Evolutionary conservation across 2,113 vertebrate genomes (phyloP), one percentile per base, ranked within the genome.

Genomic region (Macrotus californicus): DNA sequence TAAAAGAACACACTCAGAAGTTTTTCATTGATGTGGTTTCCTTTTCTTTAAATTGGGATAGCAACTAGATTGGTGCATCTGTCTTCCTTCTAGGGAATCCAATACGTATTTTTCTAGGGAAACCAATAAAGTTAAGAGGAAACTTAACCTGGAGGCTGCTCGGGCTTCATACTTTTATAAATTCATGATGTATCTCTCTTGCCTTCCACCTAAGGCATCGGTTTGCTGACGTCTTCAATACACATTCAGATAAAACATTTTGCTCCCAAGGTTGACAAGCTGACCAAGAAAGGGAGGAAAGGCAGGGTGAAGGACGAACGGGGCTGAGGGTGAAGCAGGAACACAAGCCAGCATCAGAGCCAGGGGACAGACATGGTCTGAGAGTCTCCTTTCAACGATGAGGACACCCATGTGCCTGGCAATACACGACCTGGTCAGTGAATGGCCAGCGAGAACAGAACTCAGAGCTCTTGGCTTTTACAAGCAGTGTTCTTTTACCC

Each of bases 101-200:
- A 94, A 59, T 70, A 92, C 79, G 26, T n/a, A 48, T 91, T 94
- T 82, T 89, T 36, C 77, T 80, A 81, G 80, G 70, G 70, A 81
- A 86, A 69, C 39, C 56, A 94, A 56, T 69, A 85, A 81, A 76
- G 67, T 59, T 66, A 84, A 88, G 87, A 86, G 22, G 73, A 83
- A 89, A 93, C 34, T 67, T 77, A 81, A 91, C 52, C 87, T 89
- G 22, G 83, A 91, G 79, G 80, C 26, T 69, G 59, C 61, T 26
- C 3, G 29, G 52, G 67, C 75, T 73, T 82, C 41, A 52, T 69
- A 8, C 24, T 11, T 61, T 92, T 95, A 85, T 52, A 70, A 72
- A 86, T 7, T 18, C 73, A 61, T 69, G 39, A 46, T 77, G 36
- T 22, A 61, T 82, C 87, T 92, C 86, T 93, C 82, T n/a, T 10